Evolutionary conservation across 2,797 vertebrate genomes (phyloP).

Genomic region (Muscicapa striata): DNA sequence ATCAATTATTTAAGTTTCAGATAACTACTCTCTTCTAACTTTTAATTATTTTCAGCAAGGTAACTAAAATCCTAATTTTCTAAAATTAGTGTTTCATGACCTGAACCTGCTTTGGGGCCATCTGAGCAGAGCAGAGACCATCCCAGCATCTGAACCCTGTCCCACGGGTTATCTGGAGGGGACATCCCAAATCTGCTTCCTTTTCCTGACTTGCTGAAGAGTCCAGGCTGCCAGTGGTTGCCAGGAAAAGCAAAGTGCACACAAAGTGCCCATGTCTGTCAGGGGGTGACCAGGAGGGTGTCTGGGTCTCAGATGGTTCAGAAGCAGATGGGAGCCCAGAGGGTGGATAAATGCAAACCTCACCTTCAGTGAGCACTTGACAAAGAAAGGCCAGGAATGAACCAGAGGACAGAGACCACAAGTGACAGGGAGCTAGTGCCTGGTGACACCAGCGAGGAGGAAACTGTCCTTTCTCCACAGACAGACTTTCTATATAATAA

Average conservation of each 20-base stretch:
- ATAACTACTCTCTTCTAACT: no score
- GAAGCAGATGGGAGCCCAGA: slow-evolving; percentile 72
- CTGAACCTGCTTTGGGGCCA: neutral
- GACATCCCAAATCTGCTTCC: neutral
- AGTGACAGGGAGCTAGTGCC: slow-evolving; percentile 46
- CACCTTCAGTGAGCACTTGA: slow-evolving; percentile 46
- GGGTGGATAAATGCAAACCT: slow-evolving; percentile 68
- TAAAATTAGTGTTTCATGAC: no score
- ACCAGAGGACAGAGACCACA: neutral
- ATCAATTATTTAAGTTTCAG: no score
- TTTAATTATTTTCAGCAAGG: no score
- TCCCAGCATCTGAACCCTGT: neutral
- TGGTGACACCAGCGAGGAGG: slow-evolving; percentile 17
- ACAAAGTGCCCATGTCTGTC: neutral
- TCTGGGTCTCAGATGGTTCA: neutral
- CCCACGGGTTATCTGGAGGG: neutral
- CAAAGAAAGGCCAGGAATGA: slow-evolving; percentile 66
- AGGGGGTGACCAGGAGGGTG: neutral
- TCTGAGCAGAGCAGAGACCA: neutral
- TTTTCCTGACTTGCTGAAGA: neutral
- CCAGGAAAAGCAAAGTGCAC: neutral
- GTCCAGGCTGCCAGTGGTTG: neutral
- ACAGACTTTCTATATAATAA: slow-evolving; percentile 57
- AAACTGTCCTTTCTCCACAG: slow-evolving; percentile 22
- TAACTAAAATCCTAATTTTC: no score